Percentiles rank a stretch among this genome's conserved stretches.
These are phyloP conservation scores for Hepsetus odoe DNA, from an alignment of 2,113 vertebrate genomes.

Conservation along the genomic window DNA sequence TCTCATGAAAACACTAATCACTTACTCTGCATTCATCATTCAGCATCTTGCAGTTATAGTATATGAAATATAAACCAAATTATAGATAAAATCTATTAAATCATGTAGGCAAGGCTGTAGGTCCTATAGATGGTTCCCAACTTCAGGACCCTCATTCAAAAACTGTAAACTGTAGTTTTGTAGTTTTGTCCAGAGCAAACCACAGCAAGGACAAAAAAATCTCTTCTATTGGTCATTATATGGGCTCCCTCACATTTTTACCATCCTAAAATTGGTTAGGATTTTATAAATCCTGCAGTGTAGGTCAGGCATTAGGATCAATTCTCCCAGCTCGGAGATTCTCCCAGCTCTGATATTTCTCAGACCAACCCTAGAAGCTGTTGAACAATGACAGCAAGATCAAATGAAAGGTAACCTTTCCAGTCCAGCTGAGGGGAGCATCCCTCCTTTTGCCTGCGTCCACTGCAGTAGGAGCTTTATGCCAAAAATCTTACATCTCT, in stretches of 20 bases:
- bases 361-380: background rate
- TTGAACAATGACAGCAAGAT: constrained; percentile 5
- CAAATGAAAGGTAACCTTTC: constrained; percentile 51
- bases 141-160: no score
- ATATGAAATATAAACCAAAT: no score
- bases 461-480: background rate
- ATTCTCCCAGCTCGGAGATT: background rate
- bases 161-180: no score
- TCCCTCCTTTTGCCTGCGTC: background rate
- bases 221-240: background rate
- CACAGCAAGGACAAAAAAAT: background rate
- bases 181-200: background rate
- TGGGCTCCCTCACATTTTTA: background rate
- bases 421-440: constrained; percentile 12
- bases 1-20: no score
- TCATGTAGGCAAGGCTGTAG: no score
- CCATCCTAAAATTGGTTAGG: background rate
- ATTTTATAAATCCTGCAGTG: background rate
- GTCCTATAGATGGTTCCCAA: no score
- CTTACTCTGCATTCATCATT: no score
- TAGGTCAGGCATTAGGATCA: background rate
- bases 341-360: constrained; percentile 23
- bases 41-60: no score
- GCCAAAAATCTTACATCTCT: background rate
- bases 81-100: no score